Evolutionary conservation across 2,113 vertebrate species (phyloP), one percentile per base, ranked within the genome.

Genomic region (Solea senegalensis): DNA sequence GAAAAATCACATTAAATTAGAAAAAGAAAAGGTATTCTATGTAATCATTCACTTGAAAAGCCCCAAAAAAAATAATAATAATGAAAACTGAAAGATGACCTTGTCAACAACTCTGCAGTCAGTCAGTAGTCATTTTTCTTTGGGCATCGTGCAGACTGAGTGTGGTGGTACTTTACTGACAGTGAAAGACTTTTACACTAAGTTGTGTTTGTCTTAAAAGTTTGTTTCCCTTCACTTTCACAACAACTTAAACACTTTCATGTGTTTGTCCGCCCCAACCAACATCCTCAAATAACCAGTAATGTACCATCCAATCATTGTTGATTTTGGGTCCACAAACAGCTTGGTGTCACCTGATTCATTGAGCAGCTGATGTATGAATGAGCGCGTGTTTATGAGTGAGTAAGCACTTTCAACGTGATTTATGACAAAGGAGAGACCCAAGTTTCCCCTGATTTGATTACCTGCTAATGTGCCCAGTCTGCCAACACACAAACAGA

Each of bases 361-460:
- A 81, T 58, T 71, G 61, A 86, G 56, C 81, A 82, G 64, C 56
- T 63, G 60, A 80, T 63, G 34, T 52, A 60, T 73, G 14, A 70
- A 66, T 58, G 40, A 27, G 13, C 15, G 41, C 48, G 55, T 49
- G 71, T 43, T 21, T 52, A 60, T 73, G 14, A 70, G 65, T 58
- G 40, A 27, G 13, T 15, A 77, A 81, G 86, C 81, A 72, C 63
- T 88, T 86, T 83, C 51, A 72, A 46, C 69, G 69, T 83, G 76
- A 88, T 86, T 86, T 87, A 88, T 27, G 66, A 84, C 77, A 84
- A 69, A 73, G 66, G 50, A 72, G 54, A 76, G 72, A 79, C 65
- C 64, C 14, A 54, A 76, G 71, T 79, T 86, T 73, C 55, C 16
- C 11, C 58, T 76, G 72, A 77, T 82, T 81, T 83, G 77, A 89